Evolutionary conservation across 2,113 vertebrate genomes (phyloP).

Genomic region (Cacatua alba): DNA sequence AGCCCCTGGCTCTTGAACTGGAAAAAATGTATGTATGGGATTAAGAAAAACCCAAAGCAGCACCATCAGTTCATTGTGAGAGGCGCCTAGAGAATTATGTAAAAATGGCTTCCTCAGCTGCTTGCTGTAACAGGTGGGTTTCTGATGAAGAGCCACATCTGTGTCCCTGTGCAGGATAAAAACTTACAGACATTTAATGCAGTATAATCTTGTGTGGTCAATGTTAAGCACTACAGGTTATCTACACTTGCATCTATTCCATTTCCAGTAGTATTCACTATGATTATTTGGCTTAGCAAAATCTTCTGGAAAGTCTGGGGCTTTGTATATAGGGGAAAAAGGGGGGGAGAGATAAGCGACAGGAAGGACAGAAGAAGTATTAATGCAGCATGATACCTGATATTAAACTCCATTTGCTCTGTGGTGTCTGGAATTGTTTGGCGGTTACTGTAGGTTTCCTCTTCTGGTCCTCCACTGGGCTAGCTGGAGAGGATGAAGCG

Average conservation of each 20-base stretch:
- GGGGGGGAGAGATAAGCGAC: not conserved
- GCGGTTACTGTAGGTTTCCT: slow-evolving; percentile 6
- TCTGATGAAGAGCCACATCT: slow-evolving; percentile 36
- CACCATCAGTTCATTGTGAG: not conserved
- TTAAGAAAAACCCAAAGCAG: slow-evolving; percentile 34
- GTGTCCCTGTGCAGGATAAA: not conserved
- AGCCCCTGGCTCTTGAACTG: not conserved
- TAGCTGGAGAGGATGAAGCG: slow-evolving; percentile 41
- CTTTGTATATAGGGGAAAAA: not conserved
- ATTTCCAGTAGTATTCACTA: not conserved
- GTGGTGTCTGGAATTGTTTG: slow-evolving; percentile 25
- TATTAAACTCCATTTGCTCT: slow-evolving; percentile 56
- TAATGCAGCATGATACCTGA: slow-evolving; percentile 50
- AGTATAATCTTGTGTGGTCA: not conserved
- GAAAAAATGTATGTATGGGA: not conserved
- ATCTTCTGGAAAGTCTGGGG: not conserved
- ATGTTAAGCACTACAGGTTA: not conserved
- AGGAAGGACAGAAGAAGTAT: not conserved
- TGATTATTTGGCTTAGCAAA: slow-evolving; percentile 22
- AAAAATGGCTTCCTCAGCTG: slow-evolving; percentile 63
- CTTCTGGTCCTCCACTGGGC: slow-evolving; percentile 9
- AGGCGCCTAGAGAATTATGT: slow-evolving; percentile 53
- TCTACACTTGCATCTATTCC: slow-evolving; percentile 25
- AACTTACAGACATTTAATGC: not conserved
- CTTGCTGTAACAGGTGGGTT: slow-evolving; percentile 50